Conservation (phyloP, 2,888 invertebrate genomes). For the Vanessa cardui region DNA sequence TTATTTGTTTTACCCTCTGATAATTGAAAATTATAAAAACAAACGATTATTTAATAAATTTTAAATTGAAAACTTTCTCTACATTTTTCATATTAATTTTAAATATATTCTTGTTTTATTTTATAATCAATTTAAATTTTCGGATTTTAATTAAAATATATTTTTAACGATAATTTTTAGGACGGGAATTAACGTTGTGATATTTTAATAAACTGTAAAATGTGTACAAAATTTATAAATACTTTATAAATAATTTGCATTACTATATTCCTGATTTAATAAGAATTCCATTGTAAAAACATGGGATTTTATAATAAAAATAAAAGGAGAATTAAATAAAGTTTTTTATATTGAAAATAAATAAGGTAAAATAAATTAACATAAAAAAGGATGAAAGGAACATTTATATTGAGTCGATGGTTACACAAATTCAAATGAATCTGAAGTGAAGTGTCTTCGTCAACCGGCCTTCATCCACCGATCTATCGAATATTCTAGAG, state of each 20-base stretch:
- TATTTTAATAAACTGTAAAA: constrained; percentile 11
- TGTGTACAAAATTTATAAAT: constrained; percentile 4
- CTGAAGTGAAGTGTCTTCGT: constrained; percentile 60
- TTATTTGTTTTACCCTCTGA: constrained; percentile 13
- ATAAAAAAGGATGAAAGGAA: constrained; percentile 47
- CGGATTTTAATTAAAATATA: background rate
- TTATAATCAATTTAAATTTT: background rate
- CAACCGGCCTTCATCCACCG: constrained; percentile 93
- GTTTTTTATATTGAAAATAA: background rate
- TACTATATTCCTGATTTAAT: background rate
- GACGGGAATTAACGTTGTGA: constrained; percentile 25
- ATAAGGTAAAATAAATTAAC: constrained; percentile 25
- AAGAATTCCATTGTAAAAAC: background rate
- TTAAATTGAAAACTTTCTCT: background rate
- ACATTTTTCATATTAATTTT: background rate
- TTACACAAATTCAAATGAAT: constrained; percentile 69
- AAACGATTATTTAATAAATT: background rate
- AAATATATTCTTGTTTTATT: background rate
- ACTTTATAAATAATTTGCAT: constrained; percentile 19
- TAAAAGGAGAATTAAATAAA: constrained; percentile 36
- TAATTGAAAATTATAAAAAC: constrained; percentile 6
- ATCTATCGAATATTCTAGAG: constrained; percentile 96
- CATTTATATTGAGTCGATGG: constrained; percentile 52
- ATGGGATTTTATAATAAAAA: constrained; percentile 7
- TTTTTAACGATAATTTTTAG: constrained; percentile 11